These are phyloP conservation scores for Tachysurus fulvidraco DNA, from an alignment of 2,113 vertebrate species.

Conservation along the genomic window DNA sequence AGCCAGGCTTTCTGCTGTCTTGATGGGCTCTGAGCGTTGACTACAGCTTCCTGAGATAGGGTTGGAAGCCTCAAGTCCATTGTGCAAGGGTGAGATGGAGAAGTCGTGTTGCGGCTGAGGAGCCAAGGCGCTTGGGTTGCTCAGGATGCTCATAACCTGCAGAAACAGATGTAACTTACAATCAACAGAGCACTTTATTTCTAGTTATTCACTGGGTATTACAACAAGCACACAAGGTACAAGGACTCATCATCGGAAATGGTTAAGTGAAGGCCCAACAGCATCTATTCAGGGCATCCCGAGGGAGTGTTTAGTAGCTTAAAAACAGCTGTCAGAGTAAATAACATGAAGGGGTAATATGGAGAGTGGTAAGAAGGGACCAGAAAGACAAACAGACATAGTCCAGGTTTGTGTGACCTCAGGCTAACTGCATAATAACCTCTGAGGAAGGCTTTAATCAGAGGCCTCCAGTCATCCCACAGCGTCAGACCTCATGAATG, in stretches of 20 bases:
- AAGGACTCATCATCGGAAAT: constrained; percentile 15
- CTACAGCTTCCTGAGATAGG: constrained; percentile 90
- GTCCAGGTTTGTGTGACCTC: constrained; percentile 45
- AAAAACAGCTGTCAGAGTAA: constrained; percentile 34
- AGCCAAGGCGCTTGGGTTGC: constrained; percentile 83
- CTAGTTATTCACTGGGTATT: constrained; percentile 21
- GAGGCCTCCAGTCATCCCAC: constrained; percentile 50
- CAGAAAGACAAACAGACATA: constrained; percentile 9
- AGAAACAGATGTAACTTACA: neutral
- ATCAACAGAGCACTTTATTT: constrained; percentile 4
- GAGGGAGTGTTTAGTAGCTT: constrained; percentile 46
- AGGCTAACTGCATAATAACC: constrained; percentile 52
- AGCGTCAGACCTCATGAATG: constrained; percentile 54
- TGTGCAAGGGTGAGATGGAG: constrained; percentile 91
- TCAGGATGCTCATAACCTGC: constrained; percentile 97
- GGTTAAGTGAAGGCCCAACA: constrained; percentile 42
- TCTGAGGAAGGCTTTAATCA: constrained; percentile 55
- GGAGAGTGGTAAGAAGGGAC: constrained; percentile 11
- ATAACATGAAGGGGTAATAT: constrained; percentile 31
- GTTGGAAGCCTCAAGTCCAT: constrained; percentile 83
- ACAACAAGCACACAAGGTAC: constrained; percentile 27
- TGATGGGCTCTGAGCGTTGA: constrained; percentile 88
- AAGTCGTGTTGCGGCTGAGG: constrained; percentile 91
- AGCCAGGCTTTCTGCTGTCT: constrained; percentile 87
- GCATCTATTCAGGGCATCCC: constrained; percentile 31